A percentile compares a stretch with the other conserved stretches of the same genome.
phyloP scores from a whole-genome alignment of 2,113 vertebrate species.

The Oenanthe oenanthe region DNA sequence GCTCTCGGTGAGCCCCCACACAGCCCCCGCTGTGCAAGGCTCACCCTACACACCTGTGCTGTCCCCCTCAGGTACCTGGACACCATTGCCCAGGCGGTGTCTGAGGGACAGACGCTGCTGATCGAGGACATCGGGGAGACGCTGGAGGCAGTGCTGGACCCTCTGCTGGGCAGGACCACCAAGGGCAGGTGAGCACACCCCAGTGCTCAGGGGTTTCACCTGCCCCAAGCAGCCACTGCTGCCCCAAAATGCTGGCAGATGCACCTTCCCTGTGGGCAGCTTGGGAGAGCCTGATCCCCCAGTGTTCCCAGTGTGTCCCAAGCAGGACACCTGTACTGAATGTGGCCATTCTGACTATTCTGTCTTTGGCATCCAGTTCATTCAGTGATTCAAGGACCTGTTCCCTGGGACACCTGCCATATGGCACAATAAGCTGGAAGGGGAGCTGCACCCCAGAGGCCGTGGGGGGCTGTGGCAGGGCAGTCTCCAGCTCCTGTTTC shows the following conservation, averaged over 20 bases:
- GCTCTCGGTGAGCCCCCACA: rapidly evolving
- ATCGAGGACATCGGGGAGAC: slow-evolving; percentile 76
- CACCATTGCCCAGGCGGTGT: slow-evolving; percentile 71
- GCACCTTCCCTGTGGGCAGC: neutral
- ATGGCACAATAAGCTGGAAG: neutral
- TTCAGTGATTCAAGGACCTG: neutral
- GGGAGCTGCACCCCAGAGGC: neutral
- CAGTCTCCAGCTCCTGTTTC: neutral
- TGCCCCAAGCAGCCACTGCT: neutral
- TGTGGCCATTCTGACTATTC: neutral
- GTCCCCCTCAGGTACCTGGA: slow-evolving; percentile 72
- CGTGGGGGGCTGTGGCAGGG: neutral
- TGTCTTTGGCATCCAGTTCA: neutral
- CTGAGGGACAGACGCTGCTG: slow-evolving; percentile 69
- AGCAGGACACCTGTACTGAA: no score
- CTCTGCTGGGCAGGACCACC: slow-evolving; percentile 72
- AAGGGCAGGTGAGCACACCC: slow-evolving; percentile 71
- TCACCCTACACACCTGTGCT: rapidly evolving
- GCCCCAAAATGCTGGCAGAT: neutral
- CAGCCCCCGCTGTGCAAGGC: neutral
- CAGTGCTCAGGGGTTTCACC: neutral
- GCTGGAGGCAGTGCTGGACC: slow-evolving; percentile 76
- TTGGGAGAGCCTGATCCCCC: neutral
- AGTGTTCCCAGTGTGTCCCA: neutral
- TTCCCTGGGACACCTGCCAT: neutral